Percentiles rank a stretch among this genome's conserved stretches.
These are phyloP conservation scores for Drosophila rhopaloa DNA, from an alignment of 1,140 invertebrate genomes.

Conservation along the genomic window DNA sequence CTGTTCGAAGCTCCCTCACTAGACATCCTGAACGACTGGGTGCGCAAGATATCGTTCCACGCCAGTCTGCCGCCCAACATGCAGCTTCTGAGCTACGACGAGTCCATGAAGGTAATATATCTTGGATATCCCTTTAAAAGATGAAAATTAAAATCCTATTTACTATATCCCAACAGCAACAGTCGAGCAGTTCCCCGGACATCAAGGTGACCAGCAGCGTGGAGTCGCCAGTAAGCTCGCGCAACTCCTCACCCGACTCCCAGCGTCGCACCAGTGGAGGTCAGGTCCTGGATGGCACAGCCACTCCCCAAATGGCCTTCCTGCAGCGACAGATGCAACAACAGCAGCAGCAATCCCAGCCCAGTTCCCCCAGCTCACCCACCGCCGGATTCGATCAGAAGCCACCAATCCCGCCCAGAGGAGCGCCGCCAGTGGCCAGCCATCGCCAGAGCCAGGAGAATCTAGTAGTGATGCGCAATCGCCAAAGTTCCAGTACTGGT, in stretches of 20 bases:
- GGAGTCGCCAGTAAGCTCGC: conserved; percentile 83
- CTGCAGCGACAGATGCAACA: conserved; percentile 84
- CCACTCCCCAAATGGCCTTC: conserved; percentile 83
- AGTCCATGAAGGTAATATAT: conserved; percentile 83
- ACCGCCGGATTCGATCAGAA: conserved; percentile 84
- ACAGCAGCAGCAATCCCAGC: conserved; percentile 73
- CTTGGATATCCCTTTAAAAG: too few species aligned
- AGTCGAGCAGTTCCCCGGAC: conserved; percentile 83
- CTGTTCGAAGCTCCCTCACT: conserved; percentile 92
- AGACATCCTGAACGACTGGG: conserved; percentile 95
- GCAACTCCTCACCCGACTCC: conserved; percentile 83
- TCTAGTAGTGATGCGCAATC: conserved; percentile 72
- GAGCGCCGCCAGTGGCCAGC: conserved; percentile 86
- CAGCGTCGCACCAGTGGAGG: conserved; percentile 70
- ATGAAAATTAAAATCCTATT: not conserved
- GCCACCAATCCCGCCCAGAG: conserved; percentile 86
- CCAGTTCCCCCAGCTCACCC: conserved; percentile 79
- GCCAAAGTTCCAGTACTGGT: conserved; percentile 74
- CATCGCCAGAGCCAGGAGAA: conserved; percentile 81
- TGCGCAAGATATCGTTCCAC: conserved; percentile 97
- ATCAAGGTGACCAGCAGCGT: conserved; percentile 78
- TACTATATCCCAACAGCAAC: conserved; percentile 56
- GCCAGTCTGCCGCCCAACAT: conserved; percentile 95
- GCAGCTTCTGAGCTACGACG: conserved; percentile 94
- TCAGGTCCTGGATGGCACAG: conserved; percentile 49